Percentiles rank a stretch among this genome's conserved stretches.
phyloP scores from a whole-genome alignment of 2,888 invertebrate genomes.

The Beris morrisii region DNA sequence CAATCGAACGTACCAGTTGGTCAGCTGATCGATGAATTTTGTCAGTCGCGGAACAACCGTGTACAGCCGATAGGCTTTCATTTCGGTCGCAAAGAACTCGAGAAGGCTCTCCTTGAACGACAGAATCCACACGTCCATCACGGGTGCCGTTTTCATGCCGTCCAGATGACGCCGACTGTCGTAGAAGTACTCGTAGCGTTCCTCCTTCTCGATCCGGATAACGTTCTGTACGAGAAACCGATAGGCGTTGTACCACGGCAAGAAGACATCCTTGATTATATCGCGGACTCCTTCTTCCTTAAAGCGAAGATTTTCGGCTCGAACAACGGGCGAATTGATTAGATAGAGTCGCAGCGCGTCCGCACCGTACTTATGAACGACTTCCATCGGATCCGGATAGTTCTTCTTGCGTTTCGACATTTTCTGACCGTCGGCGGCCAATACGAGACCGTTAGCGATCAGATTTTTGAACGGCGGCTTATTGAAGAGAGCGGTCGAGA shows the following conservation, averaged over 20 bases:
- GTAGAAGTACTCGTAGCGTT: constrained; percentile 61
- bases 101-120: constrained; percentile 95
- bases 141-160: constrained; percentile 53
- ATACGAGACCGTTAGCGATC: constrained; percentile 91
- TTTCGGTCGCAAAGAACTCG: constrained; percentile 85
- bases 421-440: constrained; percentile 98
- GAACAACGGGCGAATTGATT: constrained; percentile 96
- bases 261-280: constrained; percentile 94
- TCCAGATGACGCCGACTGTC: constrained; percentile 58
- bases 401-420: constrained; percentile 99
- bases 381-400: constrained; percentile 94
- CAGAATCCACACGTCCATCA: constrained; percentile 97
- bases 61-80: constrained; percentile 92
- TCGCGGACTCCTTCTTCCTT: constrained; percentile 97
- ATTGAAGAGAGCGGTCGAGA: constrained; percentile 93
- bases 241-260: constrained; percentile 96
- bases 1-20: constrained; percentile 98
- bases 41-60: constrained; percentile 93
- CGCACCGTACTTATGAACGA: constrained; percentile 91
- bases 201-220: constrained; percentile 74
- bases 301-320: constrained; percentile 94
- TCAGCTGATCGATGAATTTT: constrained; percentile 95
- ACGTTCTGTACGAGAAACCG: constrained; percentile 94
- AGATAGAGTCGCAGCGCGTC: constrained; percentile 95
- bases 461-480: constrained; percentile 98